phyloP scores from a whole-genome alignment of 2,888 invertebrate genomes.

The Andricus quercusramuli region DNA sequence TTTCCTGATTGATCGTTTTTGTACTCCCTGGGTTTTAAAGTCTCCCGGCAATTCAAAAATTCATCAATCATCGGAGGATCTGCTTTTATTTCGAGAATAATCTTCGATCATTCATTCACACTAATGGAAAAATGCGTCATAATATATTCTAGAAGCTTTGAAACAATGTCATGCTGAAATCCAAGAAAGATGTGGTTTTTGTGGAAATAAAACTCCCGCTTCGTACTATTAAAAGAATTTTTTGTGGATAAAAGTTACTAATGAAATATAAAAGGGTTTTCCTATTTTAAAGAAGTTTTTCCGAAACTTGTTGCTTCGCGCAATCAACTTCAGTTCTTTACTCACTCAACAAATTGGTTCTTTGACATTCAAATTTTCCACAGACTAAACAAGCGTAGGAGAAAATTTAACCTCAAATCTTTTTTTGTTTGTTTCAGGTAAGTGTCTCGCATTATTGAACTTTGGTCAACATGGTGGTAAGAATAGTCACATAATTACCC shows the following conservation, averaged over 20 bases:
- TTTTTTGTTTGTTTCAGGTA: neutral
- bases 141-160: conserved; percentile 10
- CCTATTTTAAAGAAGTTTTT: neutral
- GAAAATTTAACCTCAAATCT: neutral
- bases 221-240: neutral
- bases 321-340: neutral
- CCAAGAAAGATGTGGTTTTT: neutral
- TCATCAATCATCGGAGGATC: conserved; percentile 31
- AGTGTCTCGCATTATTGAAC: neutral
- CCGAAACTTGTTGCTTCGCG: neutral
- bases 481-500: neutral
- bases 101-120: conserved; percentile 8
- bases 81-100: conserved; percentile 21
- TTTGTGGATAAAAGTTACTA: neutral
- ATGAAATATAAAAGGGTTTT: neutral
- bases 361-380: neutral
- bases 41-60: conserved; percentile 24
- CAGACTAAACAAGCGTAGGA: neutral
- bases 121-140: neutral
- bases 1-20: conserved; percentile 41
- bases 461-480: neutral
- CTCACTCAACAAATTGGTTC: conserved; percentile 2
- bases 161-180: neutral
- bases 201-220: neutral
- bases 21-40: conserved; percentile 3